phyloP scores from a whole-genome alignment of 2,113 vertebrate species.

The Mastomys natalensis region DNA sequence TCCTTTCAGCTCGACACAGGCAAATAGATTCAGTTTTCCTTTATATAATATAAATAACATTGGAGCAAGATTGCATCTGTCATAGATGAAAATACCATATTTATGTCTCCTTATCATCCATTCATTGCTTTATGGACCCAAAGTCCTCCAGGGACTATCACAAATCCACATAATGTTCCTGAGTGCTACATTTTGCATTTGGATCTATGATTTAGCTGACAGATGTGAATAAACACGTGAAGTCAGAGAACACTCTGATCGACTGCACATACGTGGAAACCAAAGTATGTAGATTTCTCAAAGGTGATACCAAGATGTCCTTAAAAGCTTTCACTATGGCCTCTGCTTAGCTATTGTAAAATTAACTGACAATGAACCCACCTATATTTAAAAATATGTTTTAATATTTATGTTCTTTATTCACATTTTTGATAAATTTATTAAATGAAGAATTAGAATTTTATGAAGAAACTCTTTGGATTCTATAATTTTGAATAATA shows the following conservation, averaged over 20 bases:
- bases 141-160: conserved; percentile 84
- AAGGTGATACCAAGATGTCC: neutral
- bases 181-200: conserved; percentile 81
- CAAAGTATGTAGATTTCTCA: conserved; percentile 21
- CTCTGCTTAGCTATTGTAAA: conserved; percentile 7
- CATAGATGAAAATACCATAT: conserved; percentile 85
- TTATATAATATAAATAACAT: conserved; percentile 85
- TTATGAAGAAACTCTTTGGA: neutral
- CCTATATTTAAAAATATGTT: neutral
- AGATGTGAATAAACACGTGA: conserved; percentile 79
- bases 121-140: conserved; percentile 85
- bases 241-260: conserved; percentile 65
- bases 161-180: conserved; percentile 87
- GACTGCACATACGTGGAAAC: conserved; percentile 45
- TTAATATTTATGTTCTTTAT: neutral
- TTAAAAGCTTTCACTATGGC: conserved; percentile 25
- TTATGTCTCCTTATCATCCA: conserved; percentile 86
- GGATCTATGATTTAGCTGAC: conserved; percentile 80
- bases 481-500: neutral
- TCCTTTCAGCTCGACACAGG: conserved; percentile 77
- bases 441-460: neutral
- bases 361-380: neutral
- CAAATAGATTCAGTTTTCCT: conserved; percentile 83
- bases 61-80: conserved; percentile 83
- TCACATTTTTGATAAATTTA: conserved; percentile 24